Evolutionary conservation across 2,797 vertebrate genomes (phyloP).

Genomic region (Chloroceryle inda): DNA sequence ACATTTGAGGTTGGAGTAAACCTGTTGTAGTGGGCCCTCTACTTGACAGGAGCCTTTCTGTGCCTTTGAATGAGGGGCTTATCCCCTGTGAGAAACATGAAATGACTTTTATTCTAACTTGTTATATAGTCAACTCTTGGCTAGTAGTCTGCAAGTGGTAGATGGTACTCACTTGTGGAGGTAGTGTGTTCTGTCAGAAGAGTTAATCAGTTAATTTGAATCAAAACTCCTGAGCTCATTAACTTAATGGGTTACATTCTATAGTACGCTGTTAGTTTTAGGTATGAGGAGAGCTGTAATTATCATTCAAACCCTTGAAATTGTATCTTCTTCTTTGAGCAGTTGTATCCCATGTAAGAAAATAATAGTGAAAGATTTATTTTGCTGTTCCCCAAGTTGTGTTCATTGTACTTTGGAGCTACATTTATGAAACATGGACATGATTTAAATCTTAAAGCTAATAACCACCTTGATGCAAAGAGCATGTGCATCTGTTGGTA

Average conservation of each 20-base stretch:
- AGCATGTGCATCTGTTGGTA: not conserved
- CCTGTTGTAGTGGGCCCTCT: not conserved
- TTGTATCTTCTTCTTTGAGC: not conserved
- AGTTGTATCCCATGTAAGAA: accelerated
- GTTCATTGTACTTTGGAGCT: not conserved
- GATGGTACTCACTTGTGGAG: not conserved
- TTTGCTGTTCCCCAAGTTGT: not conserved
- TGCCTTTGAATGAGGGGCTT: not conserved
- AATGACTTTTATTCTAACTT: not conserved
- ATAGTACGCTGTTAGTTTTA: not conserved
- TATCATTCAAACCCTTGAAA: not conserved
- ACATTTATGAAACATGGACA: accelerated
- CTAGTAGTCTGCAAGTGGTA: not conserved
- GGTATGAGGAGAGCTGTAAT: not conserved
- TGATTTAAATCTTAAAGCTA: not conserved
- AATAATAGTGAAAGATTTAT: accelerated
- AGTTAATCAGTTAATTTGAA: not conserved
- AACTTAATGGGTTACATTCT: not conserved
- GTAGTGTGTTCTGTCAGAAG: not conserved
- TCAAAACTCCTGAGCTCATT: not conserved
- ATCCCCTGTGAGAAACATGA: not conserved
- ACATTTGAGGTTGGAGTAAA: not conserved
- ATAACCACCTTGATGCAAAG: not conserved
- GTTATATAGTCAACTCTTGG: not conserved
- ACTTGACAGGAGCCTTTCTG: not conserved